Base-by-base conservation (phyloP, 2,888 invertebrate genomes). In the Luffia ferchaultella region DNA sequence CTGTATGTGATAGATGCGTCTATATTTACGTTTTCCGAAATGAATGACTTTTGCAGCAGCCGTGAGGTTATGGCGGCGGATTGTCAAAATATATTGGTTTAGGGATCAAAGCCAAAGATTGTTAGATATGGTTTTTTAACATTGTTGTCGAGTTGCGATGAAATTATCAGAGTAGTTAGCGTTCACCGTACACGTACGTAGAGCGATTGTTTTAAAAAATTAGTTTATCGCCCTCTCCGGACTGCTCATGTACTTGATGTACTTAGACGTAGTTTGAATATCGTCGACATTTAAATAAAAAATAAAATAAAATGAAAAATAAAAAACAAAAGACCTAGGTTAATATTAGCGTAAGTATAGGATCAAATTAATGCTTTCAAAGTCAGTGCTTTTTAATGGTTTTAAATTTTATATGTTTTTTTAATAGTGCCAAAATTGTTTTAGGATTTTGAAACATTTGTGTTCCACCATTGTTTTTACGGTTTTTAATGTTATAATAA, bases 91-190 rank as follows among this genome's bases (percentile, higher is more conserved):
- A 70, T 87, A 89, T 89, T 89, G 90, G 89, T 90, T 88, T 88
- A 89, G 91, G 90, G 90, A 91, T 89, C 90, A 91, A 90, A 88
- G 88, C 91, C 91, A 91, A 91, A 90, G 90, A 89, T 90, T 88
- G 88, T 90, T 90, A 86, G 87, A 75, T 15, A 43, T 73, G 16
- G 47, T 76, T 79, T 83, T 80, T 71, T 79, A 74, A 75, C 76
- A 67, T 78, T 79, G 79, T 82, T 82, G 79, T 77, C 77, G 77
- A 76, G 76, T 74, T 77, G 77, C 75, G 73, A 75, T 76, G 78
- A 80, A 82, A 78, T 82, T 78, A 78, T 79, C 73, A 73, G 70
- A 72, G 68, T 60, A 76, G 75, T 71, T 73, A 73, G 73, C 73
- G 66, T 72, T 30, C 67, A 16, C 76, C 74, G 73, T 68, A 61